Evolutionary conservation across 2,797 vertebrate species (phyloP).

Genomic region (Peromyscus melanophrys): DNA sequence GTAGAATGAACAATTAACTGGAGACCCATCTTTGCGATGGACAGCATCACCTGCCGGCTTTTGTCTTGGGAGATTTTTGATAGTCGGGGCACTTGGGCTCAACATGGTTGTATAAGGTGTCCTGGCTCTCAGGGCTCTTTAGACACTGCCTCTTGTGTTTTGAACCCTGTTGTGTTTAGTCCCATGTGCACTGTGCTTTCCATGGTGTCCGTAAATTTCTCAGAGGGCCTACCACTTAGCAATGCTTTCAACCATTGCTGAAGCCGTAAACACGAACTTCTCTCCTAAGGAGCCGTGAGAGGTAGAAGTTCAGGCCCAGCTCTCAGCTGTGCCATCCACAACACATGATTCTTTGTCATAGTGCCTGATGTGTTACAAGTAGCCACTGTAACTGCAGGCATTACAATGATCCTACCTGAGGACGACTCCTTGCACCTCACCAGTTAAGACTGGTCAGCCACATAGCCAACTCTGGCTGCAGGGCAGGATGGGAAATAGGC

Average conservation of each 20-base stretch:
- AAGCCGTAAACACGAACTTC: neutral
- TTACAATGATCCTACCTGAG: neutral
- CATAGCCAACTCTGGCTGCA: neutral
- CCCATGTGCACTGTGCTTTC: neutral
- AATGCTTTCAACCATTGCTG: neutral
- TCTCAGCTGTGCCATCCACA: neutral
- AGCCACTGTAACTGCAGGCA: constrained; percentile 17
- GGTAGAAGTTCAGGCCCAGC: neutral
- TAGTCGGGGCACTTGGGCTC: neutral
- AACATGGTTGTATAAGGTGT: neutral
- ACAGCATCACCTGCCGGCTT: neutral
- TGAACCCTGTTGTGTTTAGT: neutral
- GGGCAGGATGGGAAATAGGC: neutral
- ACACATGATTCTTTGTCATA: neutral
- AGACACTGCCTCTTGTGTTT: neutral
- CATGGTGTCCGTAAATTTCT: neutral
- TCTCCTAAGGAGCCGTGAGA: neutral
- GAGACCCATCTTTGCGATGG: neutral
- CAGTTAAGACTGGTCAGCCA: too few relatives aligned
- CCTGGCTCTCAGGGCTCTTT: neutral
- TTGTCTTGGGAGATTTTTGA: neutral
- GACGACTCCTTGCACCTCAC: neutral
- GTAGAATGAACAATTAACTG: neutral
- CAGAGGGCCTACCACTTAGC: neutral
- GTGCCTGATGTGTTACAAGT: neutral